phyloP scores from a whole-genome alignment of 1,140 invertebrate species.

The Metaphire vulgaris region DNA sequence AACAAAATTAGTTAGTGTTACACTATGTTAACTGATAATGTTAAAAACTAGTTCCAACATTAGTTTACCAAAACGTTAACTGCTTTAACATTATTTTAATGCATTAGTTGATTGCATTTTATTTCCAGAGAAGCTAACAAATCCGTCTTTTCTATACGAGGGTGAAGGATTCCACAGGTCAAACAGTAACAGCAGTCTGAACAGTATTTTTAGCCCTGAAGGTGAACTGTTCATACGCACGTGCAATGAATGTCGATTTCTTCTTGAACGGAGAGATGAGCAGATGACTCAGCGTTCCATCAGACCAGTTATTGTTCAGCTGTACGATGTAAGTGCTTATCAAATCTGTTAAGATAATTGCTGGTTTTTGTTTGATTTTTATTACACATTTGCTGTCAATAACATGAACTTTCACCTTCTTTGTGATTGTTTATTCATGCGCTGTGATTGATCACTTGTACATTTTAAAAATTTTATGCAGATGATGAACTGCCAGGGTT shows the following conservation, averaged over 20 bases:
- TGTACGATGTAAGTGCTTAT: constrained; percentile 62
- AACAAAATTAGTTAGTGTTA: too few relatives aligned
- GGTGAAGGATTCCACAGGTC: constrained; percentile 41
- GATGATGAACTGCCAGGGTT: too few relatives aligned
- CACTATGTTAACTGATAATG: too few relatives aligned
- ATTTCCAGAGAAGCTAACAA: constrained; percentile 59
- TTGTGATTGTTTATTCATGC: neutral
- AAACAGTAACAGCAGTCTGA: constrained; percentile 48
- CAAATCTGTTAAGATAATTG: neutral
- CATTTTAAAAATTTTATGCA: too few relatives aligned
- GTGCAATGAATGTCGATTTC: constrained; percentile 71
- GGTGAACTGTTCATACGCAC: constrained; percentile 66
- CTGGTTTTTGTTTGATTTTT: neutral
- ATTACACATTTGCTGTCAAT: neutral
- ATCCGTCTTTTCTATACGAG: constrained; percentile 51
- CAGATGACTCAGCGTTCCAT: constrained; percentile 71
- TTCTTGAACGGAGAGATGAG: constrained; percentile 72
- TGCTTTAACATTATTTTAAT: too few relatives aligned
- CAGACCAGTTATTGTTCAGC: constrained; percentile 69
- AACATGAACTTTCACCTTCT: too few relatives aligned
- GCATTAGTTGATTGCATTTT: neutral
- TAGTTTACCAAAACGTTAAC: too few relatives aligned
- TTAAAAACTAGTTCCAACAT: too few relatives aligned
- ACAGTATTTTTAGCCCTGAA: constrained; percentile 50
- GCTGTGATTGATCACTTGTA: neutral